Evolutionary conservation across 2,888 invertebrate genomes (phyloP), one percentile per base, ranked within the genome.

Genomic region (Oscheius sp.): DNA sequence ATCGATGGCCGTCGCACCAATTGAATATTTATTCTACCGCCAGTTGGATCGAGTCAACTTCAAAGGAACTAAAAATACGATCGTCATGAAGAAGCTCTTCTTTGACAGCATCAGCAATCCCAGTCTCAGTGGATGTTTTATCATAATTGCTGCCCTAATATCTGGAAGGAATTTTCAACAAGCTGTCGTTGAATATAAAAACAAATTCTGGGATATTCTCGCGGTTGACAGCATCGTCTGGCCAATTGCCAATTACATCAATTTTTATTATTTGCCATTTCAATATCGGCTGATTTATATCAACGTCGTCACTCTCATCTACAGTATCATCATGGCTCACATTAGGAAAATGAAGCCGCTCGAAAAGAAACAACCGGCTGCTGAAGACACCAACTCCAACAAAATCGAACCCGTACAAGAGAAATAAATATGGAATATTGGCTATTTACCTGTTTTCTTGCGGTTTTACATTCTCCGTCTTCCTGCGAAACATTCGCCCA

Each of bases 61-160:
- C 49, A 25, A 21, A 13, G 66, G 66, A n/a, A 52, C 52, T n/a
- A 25, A 49, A 12, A 49, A 52, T 27, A 16, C 18, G 16, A n/a
- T 66, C n/a, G 66, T 66, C 13, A 49, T 66, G 66, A 66, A 66
- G 52, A 66, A 66, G 35, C 46, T 66, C 25, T 49, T 52, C 27
- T 66, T 66, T 35, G 66, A 66, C 52, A 27, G 18, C 27, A 23
- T 66, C 49, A 52, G 52, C 52, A 66, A 66, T 29, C 66, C 66
- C 6, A 13, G 7, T 21, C 61, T 61, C 64, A 64, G 49, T 16
- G 49, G 64, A 13, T 64, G 25, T 46, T 64, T 64, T 29, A 49
- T 46, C 46, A 64, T 64, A 6, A 16, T 27, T 0, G 66, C 66
- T 1, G 66, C 66, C 13, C 52, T 66, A 23, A 23, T 66, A 12